Base-by-base conservation (phyloP, 2,888 invertebrate species). In the Gisinianus flammeolus region DNA sequence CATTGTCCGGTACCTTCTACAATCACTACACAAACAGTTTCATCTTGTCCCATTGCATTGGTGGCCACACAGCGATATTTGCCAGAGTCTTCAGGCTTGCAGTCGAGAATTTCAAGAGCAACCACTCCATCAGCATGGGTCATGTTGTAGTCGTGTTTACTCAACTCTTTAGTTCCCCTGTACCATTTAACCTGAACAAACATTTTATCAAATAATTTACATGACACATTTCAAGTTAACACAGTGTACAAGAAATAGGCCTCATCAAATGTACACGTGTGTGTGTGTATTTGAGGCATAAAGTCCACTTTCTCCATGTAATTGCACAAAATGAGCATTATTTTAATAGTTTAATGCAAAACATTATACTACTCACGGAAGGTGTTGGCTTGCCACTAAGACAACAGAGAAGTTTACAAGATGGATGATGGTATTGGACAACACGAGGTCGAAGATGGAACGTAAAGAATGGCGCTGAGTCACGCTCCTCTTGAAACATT, bases 381-480 rank as follows among this genome's bases (percentile, higher is more conserved):
- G 99, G 98, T 85, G 93, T 91, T 79, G 99, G 99, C 87, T 94
- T 95, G 81, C 98, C 98, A 85, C 94, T 94, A 80, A 99, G 91
- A 86, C 98, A 97, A 88, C 98, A 98, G 68, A 98, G 92, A 83
- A 99, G 91, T 89, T 99, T 99, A 90, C 98, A 98, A 79, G 96
- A 96, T 78, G 88, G 87, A 87, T 95, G 94, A 83, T 97, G 93
- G 86, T 91, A 91, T 89, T 99, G 99, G 92, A 99, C 98, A 85
- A 98, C 95, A 87, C 99, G 94, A 87, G 98, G 98, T 88, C 99
- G 93, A 85, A 99, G 92, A 86, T 96, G 93, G 95, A 99, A 99
- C 86, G 97, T 97, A 90, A 99, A 99, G 87, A 92, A 93, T 80
- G 99, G 99, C 81, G 95, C 95, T 85, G 93, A 93, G 88, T 96